phyloP scores from a whole-genome alignment of 2,113 vertebrate species.

The Ochotona princeps region DNA sequence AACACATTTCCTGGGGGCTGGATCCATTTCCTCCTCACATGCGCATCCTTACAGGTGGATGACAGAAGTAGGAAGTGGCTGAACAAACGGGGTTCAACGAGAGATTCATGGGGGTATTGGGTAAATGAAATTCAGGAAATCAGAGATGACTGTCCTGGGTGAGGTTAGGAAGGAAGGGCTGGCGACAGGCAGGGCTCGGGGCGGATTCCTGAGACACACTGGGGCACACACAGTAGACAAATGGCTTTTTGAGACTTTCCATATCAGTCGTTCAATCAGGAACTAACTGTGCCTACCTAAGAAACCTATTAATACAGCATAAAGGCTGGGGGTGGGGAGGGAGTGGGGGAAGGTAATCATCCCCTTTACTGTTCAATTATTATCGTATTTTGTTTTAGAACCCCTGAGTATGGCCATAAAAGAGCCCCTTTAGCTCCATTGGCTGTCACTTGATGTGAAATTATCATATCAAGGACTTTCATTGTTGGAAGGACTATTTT shows the following conservation, averaged over 20 bases:
- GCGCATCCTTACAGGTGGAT: not conserved
- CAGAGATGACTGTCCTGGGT: not conserved
- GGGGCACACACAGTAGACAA: slow-evolving; percentile 69
- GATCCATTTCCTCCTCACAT: not conserved
- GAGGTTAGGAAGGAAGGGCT: not conserved
- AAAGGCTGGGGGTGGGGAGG: not conserved
- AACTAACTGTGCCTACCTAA: slow-evolving; percentile 67
- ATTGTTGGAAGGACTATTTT: slow-evolving; percentile 71
- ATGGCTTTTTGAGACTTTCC: slow-evolving; percentile 67
- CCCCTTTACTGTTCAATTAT: slow-evolving; percentile 71
- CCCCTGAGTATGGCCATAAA: slow-evolving; percentile 61
- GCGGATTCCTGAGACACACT: slow-evolving; percentile 68
- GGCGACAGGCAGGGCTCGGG: slow-evolving; percentile 12
- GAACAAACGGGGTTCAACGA: not conserved
- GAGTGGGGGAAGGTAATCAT: slow-evolving; percentile 58
- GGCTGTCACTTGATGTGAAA: slow-evolving; percentile 39
- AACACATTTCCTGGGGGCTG: not conserved
- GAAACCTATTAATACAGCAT: slow-evolving; percentile 76
- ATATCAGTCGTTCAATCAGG: slow-evolving; percentile 73
- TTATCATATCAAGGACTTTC: slow-evolving; percentile 45
- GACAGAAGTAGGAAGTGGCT: not conserved
- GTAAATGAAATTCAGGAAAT: slow-evolving; percentile 45
- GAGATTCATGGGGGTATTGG: not conserved
- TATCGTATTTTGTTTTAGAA: slow-evolving; percentile 61
- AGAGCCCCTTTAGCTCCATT: slow-evolving; percentile 67